These are phyloP conservation scores for honey bee (Apis mellifera) DNA, from an alignment of 1,140 invertebrate genomes.

Conservation along the genomic window Amel_HAv3.1 CM009933.2:2478001-2478500, in stretches of 20 bases:
- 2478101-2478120: constrained; percentile 21
- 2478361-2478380: constrained; percentile 1
- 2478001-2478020: constrained; percentile 45
- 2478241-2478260: constrained; percentile 59
- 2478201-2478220: constrained; percentile 29
- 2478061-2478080: constrained; percentile 45
- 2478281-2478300: constrained; percentile 45
- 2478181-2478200: no score
- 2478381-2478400: background rate
- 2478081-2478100: constrained; percentile 33
- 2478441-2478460: constrained; percentile 14
- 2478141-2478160: no score
- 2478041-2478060: constrained; percentile 57
- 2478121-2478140: no score
- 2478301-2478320: constrained; percentile 49
- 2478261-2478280: constrained; percentile 45
- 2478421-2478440: background rate
- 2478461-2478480: background rate
- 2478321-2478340: constrained; percentile 40
- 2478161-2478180: no score
- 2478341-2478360: constrained; percentile 41
- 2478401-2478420: background rate
- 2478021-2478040: constrained; percentile 43
- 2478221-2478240: constrained; percentile 51
- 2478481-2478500: background rate